Evolutionary conservation across 2,888 invertebrate species (phyloP), one percentile per base, ranked within the genome.

Genomic region (Cantharis rustica): DNA sequence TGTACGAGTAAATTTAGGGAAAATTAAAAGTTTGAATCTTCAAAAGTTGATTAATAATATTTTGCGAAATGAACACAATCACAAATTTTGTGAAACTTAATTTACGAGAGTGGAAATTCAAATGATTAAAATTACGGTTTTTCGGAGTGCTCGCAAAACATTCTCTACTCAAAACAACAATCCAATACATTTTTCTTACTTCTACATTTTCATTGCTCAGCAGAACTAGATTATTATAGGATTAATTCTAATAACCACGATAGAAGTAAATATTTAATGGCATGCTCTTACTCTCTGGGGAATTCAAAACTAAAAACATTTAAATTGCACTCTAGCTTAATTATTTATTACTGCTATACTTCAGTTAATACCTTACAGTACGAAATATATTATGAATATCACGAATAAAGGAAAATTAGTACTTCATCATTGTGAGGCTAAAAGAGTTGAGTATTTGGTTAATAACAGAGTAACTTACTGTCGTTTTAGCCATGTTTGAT

Each of bases 401-500:
- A 47, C n/a, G 47, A 47, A 47, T 47, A 47, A 20, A 17, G n/a
- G 64, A n/a, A 23, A 66, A 20, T 66, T 66, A 66, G 20, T 66
- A 20, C 64, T 66, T 23, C 64, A 20, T 66, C 64, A 16, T 20
- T 66, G 64, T 66, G n/a, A 20, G 47, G 64, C 17, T 66, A 23
- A 66, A 66, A 23, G 64, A 66, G 64, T 66, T 20, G 64, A 66
- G 64, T 47, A 47, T n/a, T 66, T 20, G 64, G 64, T 66, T 66
- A 66, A 68, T 68, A 68, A 68, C 31, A 68, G 27, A 27, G 68
- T n/a, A 68, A 68, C 11, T 66, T 66, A 66, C 23, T 20, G n/a
- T 23, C 64, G 20, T 66, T 66, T 17, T 66, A 20, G 26, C 11
- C 31, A 63, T 69, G 69, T 70, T 74, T 74, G 74, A 74, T 74